These are phyloP conservation scores for Xyliphius kryptos DNA, from an alignment of 2,113 vertebrate species.

Conservation along the genomic window DNA sequence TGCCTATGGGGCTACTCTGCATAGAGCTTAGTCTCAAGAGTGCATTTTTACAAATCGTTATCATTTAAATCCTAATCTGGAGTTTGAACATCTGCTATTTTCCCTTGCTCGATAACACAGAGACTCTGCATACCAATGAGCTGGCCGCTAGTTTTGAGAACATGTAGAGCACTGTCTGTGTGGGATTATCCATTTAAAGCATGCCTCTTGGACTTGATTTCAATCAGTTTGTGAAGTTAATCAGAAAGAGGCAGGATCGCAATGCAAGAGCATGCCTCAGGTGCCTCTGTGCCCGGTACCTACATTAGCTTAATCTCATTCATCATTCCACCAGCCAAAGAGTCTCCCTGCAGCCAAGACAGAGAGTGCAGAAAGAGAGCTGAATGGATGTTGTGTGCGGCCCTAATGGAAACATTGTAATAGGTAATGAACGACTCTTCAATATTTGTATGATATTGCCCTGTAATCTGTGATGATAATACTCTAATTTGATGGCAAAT, in stretches of 20 bases:
- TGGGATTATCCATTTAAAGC: constrained; percentile 34
- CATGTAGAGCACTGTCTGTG: constrained; percentile 25
- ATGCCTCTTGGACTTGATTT: constrained; percentile 32
- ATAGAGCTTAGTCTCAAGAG: constrained; percentile 1
- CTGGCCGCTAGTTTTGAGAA: constrained; percentile 12
- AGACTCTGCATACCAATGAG: constrained; percentile 9
- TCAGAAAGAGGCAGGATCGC: constrained; percentile 31
- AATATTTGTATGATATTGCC: constrained; percentile 13
- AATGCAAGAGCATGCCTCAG: constrained; percentile 36
- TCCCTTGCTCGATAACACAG: not conserved
- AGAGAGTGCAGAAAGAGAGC: not conserved
- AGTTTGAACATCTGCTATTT: constrained; percentile 19
- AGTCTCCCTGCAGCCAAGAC: constrained; percentile 16
- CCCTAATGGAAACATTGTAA: constrained; percentile 25
- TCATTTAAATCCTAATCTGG: constrained; percentile 22
- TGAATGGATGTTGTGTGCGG: not conserved
- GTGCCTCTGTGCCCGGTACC: constrained; percentile 28
- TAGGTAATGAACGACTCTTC: constrained; percentile 11
- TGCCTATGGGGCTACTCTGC: not conserved
- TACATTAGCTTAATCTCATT: constrained; percentile 42
- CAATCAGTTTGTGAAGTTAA: constrained; percentile 38
- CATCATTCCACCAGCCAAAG: constrained; percentile 37
- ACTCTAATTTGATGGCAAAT: too few species aligned
- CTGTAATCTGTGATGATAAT: constrained; percentile 49
- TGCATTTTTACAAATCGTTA: constrained; percentile 3